Evolutionary conservation across 2,797 vertebrate genomes (phyloP), one percentile per base, ranked within the genome.

Genomic region (Telmatherina bonti): DNA sequence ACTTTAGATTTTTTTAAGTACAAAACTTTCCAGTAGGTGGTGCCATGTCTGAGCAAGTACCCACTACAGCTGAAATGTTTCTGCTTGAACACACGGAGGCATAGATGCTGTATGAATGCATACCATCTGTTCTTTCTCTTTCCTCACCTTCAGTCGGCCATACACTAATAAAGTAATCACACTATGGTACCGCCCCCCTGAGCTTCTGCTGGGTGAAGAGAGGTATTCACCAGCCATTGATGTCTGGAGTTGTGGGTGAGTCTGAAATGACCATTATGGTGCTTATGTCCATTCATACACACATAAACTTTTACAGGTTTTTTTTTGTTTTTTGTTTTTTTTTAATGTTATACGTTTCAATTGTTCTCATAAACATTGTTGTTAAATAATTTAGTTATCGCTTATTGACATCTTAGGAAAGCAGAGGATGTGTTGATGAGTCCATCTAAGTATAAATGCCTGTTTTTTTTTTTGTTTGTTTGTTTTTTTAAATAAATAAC

Each of bases 101-200:
- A 13, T 8, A 10, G 10, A 24, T 60, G 53, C 2, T 67, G 30
- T 36, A 3, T 74, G 5, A 72, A 61, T 13, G 2, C 27, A 0
- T 57, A 20, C 13, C 16, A 9, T 61, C 18, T 12, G 0, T 59
- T 24, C 3, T 31, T 18, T 54, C 10, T 69, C 22, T 59, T 18
- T 59, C 31, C 51, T 56, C 84, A 0, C 36, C 26, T 79, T 20
- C 90, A 99, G 98, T 93, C 98, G 98, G 29, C 98, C 98, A 0
- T 99, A 99, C 89, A 99, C 98, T 80, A 99, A 99, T 85, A 99
- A 99, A 95, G 98, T 99, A 78, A 99, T 99, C 90, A 99, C 98
- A n/a, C 91, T 99, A 73, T 99, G 98, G 98, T 99, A 99, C 91
- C 96, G 98, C 26, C 98, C 98, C 15, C 98, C 98, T 1, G 98